Evolutionary conservation across 2,888 invertebrate species (phyloP).

Genomic region (Elegia similella): DNA sequence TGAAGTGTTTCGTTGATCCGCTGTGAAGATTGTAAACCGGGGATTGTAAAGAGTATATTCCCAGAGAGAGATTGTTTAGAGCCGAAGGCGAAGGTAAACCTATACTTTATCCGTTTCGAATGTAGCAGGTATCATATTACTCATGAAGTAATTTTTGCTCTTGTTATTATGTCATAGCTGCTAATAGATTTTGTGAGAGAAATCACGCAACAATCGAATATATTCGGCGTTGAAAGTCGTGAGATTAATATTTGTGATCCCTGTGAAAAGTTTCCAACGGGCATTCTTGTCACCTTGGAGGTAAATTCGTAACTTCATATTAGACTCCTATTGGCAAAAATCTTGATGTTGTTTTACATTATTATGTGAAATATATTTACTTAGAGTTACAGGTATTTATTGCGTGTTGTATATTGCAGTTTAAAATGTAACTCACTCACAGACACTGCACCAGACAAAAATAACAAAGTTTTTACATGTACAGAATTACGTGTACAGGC

Average conservation of each 20-base stretch:
- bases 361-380: no score
- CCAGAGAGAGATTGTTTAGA: not conserved
- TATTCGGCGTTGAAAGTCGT: not conserved
- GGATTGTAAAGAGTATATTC: not conserved
- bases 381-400: no score
- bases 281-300: not conserved
- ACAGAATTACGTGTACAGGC: no score
- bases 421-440: no score
- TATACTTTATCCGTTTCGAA: not conserved
- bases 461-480: no score
- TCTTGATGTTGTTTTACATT: no score
- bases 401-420: no score
- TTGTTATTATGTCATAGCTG: slow-evolving; percentile 76
- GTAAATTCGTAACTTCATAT: not conserved
- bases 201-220: slow-evolving; percentile 16
- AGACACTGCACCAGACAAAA: no score
- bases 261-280: not conserved
- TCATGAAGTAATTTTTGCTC: slow-evolving; percentile 64
- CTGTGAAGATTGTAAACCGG: not conserved
- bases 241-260: not conserved
- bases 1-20: not conserved
- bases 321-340: no score
- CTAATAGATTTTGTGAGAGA: slow-evolving; percentile 53
- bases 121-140: slow-evolving; percentile 50
- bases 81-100: slow-evolving; percentile 10